These are phyloP conservation scores for Pocota personata DNA, from an alignment of 2,888 invertebrate genomes.

Conservation along the genomic window DNA sequence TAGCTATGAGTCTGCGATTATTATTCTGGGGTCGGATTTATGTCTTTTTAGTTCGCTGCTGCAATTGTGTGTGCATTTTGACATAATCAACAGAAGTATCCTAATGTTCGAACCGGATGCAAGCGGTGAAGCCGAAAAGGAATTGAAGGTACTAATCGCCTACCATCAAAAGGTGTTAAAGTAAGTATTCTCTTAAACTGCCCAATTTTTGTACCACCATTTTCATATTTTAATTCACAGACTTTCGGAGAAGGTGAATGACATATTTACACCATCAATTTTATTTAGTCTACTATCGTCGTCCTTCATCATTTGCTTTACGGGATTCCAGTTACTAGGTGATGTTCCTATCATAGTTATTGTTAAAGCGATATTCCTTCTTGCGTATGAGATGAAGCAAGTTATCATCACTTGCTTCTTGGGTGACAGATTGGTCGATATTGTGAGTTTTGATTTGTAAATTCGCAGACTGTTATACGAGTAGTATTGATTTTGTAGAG, in stretches of 20 bases:
- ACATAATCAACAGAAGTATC: constrained; percentile 51
- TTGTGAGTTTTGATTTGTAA: constrained; percentile 39
- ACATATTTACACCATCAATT: constrained; percentile 68
- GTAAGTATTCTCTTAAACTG: no score
- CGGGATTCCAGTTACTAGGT: constrained; percentile 68
- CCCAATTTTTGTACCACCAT: background rate
- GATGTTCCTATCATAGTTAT: constrained; percentile 45
- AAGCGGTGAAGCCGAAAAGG: background rate
- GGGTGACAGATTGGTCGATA: constrained; percentile 69
- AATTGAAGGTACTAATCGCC: background rate
- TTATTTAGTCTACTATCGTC: constrained; percentile 71
- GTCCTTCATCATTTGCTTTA: constrained; percentile 73
- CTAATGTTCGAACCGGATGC: constrained; percentile 16
- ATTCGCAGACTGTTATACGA: background rate
- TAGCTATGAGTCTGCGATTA: background rate
- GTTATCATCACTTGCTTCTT: constrained; percentile 73
- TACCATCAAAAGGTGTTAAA: constrained; percentile 28
- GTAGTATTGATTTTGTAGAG: constrained; percentile 28
- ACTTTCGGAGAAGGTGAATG: constrained; percentile 66
- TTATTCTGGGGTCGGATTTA: constrained; percentile 59
- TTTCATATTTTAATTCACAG: no score
- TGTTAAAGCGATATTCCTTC: constrained; percentile 40
- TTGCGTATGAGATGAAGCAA: constrained; percentile 74
- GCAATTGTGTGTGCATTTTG: constrained; percentile 70
- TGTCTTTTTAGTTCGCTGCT: constrained; percentile 57